Evolutionary conservation across 2,888 invertebrate species (phyloP).

Genomic region (Troilus luridus): DNA sequence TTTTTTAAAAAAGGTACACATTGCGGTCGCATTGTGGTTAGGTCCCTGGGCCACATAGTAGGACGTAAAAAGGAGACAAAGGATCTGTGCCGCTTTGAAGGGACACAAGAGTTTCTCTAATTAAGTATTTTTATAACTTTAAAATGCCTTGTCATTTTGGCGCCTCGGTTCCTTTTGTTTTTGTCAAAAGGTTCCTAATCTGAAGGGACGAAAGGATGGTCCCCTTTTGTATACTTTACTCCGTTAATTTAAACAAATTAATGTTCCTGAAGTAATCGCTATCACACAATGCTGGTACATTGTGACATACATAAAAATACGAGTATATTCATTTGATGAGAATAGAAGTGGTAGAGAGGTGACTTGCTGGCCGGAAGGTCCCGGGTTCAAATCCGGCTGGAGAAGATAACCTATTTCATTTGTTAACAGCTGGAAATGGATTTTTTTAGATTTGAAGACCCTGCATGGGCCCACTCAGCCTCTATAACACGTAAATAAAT

Average conservation of each 20-base stretch:
- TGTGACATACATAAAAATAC: too few relatives aligned
- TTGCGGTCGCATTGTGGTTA: not conserved
- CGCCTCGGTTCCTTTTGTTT: slow-evolving; percentile 4
- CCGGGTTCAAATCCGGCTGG: too few relatives aligned
- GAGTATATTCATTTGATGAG: too few relatives aligned
- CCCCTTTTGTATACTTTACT: not conserved
- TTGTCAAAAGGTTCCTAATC: not conserved
- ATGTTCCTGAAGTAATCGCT: too few relatives aligned
- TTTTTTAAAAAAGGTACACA: not conserved
- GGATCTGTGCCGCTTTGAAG: not conserved
- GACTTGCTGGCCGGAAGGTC: too few relatives aligned
- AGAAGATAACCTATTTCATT: too few relatives aligned
- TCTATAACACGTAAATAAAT: too few relatives aligned
- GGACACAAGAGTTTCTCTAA: not conserved
- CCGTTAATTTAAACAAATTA: not conserved
- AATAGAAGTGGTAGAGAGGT: too few relatives aligned
- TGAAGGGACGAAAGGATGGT: not conserved
- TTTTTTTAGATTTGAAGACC: too few relatives aligned
- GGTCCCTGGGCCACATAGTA: not conserved
- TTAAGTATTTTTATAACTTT: slow-evolving; percentile 30
- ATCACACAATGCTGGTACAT: too few relatives aligned
- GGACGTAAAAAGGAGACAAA: not conserved
- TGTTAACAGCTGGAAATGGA: too few relatives aligned
- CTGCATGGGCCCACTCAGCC: too few relatives aligned
- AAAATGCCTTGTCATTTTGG: slow-evolving; percentile 1